Evolutionary conservation across 2,797 vertebrate genomes (phyloP).

Genomic region (Vireo griseus): DNA sequence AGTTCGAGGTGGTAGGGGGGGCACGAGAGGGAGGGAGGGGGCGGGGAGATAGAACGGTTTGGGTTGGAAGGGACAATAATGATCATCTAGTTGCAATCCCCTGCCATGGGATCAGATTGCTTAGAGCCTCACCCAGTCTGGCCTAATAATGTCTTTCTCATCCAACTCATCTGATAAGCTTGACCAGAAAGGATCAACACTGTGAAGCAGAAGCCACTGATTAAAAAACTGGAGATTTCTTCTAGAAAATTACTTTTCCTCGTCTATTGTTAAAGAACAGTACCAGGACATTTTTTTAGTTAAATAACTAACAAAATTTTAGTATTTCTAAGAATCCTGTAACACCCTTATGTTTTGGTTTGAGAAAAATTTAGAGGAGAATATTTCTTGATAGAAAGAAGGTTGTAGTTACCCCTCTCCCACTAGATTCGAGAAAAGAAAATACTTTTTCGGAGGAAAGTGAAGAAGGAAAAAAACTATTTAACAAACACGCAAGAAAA

Average conservation of each 20-base stretch:
- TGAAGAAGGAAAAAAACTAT: too few species aligned
- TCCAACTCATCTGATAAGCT: background rate
- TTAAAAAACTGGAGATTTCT: background rate
- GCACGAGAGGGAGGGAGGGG: too few species aligned
- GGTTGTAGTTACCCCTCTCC: too few species aligned
- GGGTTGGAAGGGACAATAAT: background rate
- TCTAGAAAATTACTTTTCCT: background rate
- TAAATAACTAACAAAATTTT: background rate
- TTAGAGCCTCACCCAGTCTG: background rate
- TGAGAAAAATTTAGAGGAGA: too few species aligned
- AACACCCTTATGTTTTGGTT: background rate
- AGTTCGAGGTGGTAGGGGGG: too few species aligned
- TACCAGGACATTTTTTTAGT: background rate
- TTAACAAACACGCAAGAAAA: too few species aligned
- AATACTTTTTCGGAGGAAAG: too few species aligned
- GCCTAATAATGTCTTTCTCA: background rate
- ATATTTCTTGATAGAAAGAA: too few species aligned
- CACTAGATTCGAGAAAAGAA: too few species aligned
- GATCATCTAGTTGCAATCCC: background rate
- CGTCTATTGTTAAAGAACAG: background rate
- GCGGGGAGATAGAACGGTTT: background rate
- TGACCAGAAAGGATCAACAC: background rate
- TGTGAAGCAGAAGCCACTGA: background rate
- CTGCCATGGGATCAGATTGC: background rate
- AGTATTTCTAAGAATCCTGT: background rate